phyloP scores from a whole-genome alignment of 2,888 invertebrate genomes.

The Epiblema foenella region DNA sequence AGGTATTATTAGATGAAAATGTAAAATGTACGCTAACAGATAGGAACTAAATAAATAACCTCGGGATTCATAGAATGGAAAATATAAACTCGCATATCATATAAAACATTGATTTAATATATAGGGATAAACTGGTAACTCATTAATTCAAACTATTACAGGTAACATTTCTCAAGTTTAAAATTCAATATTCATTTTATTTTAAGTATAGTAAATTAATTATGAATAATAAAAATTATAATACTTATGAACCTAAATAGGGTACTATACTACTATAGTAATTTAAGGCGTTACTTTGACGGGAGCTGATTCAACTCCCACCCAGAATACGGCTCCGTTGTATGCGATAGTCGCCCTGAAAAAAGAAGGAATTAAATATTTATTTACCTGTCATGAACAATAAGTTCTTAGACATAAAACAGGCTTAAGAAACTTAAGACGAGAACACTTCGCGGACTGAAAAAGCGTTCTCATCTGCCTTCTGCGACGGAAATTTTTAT shows the following conservation, averaged over 20 bases:
- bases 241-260: slow-evolving; percentile 26
- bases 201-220: neutral
- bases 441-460: too few relatives aligned
- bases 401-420: too few relatives aligned
- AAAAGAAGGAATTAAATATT: slow-evolving; percentile 51
- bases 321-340: slow-evolving; percentile 90
- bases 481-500: too few relatives aligned
- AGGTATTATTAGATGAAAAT: neutral
- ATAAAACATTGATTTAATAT: slow-evolving; percentile 21
- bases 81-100: neutral
- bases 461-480: too few relatives aligned
- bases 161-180: slow-evolving; percentile 3
- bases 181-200: neutral
- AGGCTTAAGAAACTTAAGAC: too few relatives aligned
- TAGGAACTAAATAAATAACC: too few relatives aligned
- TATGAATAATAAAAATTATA: neutral
- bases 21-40: too few relatives aligned
- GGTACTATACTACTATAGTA: too few relatives aligned
- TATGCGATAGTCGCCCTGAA: slow-evolving; percentile 88
- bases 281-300: slow-evolving; percentile 78
- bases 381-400: too few relatives aligned
- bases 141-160: neutral
- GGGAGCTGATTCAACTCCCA: slow-evolving; percentile 86
- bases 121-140: neutral
- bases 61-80: too few relatives aligned